phyloP scores from a whole-genome alignment of 2,797 vertebrate genomes.

The Sibirionetta formosa region DNA sequence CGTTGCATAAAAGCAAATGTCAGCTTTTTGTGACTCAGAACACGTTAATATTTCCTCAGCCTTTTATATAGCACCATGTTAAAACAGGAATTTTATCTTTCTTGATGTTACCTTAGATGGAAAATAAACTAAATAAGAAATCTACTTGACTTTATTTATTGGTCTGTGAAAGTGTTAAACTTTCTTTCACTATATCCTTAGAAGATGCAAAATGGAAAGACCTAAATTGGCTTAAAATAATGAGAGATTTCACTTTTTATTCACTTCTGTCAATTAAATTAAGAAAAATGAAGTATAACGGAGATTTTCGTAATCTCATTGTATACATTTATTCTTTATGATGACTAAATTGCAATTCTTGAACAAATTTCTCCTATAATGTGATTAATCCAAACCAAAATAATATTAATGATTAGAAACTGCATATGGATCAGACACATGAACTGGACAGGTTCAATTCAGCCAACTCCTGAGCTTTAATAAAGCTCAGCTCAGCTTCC shows the following conservation, averaged over 20 bases:
- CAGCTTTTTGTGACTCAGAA: conserved; percentile 51
- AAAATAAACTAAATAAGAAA: background rate
- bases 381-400: background rate
- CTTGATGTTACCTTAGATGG: background rate
- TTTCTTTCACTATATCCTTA: background rate
- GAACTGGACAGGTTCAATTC: background rate
- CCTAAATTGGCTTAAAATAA: background rate
- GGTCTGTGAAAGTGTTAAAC: background rate
- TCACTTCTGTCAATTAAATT: background rate
- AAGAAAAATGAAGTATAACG: background rate
- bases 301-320: background rate
- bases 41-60: conserved; percentile 19
- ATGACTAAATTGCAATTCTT: background rate
- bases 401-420: background rate
- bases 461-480: background rate
- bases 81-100: conserved; percentile 2
- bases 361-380: background rate
- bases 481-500: background rate
- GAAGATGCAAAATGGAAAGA: background rate
- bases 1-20: conserved; percentile 4
- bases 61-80: background rate
- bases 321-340: background rate
- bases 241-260: background rate
- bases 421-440: background rate
- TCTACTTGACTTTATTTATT: background rate